Evolutionary conservation across 2,888 invertebrate species (phyloP).

Genomic region (Perizoma flavofasciatum): DNA sequence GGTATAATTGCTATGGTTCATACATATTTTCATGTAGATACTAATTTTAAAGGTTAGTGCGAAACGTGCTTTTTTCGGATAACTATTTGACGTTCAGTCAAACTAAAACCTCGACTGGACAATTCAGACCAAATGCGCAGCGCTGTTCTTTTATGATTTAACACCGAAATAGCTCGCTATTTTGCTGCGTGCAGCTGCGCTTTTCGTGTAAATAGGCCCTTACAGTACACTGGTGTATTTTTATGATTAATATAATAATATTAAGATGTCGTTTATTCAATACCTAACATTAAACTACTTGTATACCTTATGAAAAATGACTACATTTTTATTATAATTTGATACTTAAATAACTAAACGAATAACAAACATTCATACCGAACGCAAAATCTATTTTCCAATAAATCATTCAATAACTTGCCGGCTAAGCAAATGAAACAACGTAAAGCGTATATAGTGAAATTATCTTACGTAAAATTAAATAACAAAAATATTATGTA

Average conservation of each 20-base stretch:
- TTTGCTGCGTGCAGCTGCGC: no score
- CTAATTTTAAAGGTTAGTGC: slow-evolving; percentile 24
- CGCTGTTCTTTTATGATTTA: no score
- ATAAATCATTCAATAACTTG: slow-evolving; percentile 37
- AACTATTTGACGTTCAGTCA: slow-evolving; percentile 14
- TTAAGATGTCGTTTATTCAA: slow-evolving; percentile 62
- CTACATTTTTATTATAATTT: slow-evolving; percentile 66
- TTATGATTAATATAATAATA: slow-evolving; percentile 56
- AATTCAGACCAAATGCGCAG: no score
- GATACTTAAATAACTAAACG: slow-evolving; percentile 47
- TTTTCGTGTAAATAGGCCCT: background rate
- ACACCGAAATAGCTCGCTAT: no score
- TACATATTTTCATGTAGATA: slow-evolving; percentile 13
- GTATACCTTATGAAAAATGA: slow-evolving; percentile 74
- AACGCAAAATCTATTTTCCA: slow-evolving; percentile 34
- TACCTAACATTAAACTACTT: slow-evolving; percentile 61
- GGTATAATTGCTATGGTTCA: slow-evolving; percentile 22
- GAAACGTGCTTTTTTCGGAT: slow-evolving; percentile 18
- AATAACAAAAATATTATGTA: slow-evolving; percentile 83
- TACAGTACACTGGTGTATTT: slow-evolving; percentile 18
- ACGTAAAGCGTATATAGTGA: slow-evolving; percentile 49
- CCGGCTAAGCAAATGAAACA: slow-evolving; percentile 43
- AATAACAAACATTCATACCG: slow-evolving; percentile 43
- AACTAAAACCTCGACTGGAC: background rate
- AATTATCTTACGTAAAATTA: slow-evolving; percentile 78